Evolutionary conservation across 2,113 vertebrate species (phyloP).

Genomic region (Equus przewalskii): DNA sequence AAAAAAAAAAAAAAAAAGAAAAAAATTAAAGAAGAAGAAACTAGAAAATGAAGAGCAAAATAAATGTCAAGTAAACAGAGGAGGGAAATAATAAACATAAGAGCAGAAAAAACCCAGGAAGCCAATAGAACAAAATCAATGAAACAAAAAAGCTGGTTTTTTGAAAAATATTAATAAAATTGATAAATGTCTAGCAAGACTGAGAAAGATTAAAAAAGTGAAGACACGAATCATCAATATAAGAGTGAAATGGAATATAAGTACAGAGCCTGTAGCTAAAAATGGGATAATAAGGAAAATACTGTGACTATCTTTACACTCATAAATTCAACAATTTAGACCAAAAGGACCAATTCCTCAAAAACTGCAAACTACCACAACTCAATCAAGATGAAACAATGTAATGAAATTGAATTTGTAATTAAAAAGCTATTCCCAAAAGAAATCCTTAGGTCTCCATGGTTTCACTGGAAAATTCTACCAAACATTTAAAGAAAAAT

Average conservation of each 20-base stretch:
- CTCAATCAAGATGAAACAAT: background rate
- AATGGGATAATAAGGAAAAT: background rate
- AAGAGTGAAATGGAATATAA: background rate
- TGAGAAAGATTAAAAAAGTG: background rate
- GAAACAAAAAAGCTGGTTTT: background rate
- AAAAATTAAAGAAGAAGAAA: background rate
- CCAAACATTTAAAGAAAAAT: background rate
- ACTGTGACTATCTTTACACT: background rate
- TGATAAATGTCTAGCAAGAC: background rate
- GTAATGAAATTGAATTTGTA: constrained; percentile 9
- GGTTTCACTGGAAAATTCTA: background rate
- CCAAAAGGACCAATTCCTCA: background rate
- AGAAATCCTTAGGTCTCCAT: background rate
- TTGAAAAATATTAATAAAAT: constrained; percentile 5
- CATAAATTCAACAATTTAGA: constrained; percentile 3
- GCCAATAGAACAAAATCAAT: background rate
- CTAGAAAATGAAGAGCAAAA: background rate
- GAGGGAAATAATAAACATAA: background rate
- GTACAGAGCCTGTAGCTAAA: background rate
- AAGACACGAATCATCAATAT: background rate
- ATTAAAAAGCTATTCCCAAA: background rate
- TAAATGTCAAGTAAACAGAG: background rate
- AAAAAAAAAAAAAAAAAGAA: too few relatives aligned
- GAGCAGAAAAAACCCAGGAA: background rate
- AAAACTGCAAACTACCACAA: constrained; percentile 17